Evolutionary conservation across 2,113 vertebrate genomes (phyloP), one percentile per base, ranked within the genome.

Genomic region (Taxidea taxus): DNA sequence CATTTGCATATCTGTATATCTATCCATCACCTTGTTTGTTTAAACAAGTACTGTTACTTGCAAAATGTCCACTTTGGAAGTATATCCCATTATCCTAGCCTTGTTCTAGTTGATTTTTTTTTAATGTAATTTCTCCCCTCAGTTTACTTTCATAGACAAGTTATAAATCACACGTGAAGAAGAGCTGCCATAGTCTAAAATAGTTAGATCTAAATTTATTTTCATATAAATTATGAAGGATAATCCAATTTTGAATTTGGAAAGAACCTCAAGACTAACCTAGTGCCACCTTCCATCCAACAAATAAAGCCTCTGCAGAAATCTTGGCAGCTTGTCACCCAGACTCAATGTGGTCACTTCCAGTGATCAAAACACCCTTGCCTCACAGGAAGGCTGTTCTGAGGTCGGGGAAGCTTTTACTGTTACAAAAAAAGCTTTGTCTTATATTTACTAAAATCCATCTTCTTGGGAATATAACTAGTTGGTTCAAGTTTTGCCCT

Each of bases 1-100:
- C 25, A 85, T 81, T 47, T 87, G 11, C 31, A 54, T 54, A 49
- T 21, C 18, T 77, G 42, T 31, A 1, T 77, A 29, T 47, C 58
- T 44, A 16, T 64, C 37, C 6, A 27, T 84, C 31, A 54, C 47
- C 83, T 90, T n/a, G 13, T n/a, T 74, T 87, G 21, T 66, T 97
- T 81, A 94, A 94, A 60, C 25, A 91, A 84, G 51, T 56, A 29
- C 42, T 39, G 12, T 49, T 62, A 83, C 84, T 90, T 97, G 44
- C 66, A 78, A 54, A 78, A 39, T 56, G 37, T 64, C 70, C 9
- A 4, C 2, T 84, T 90, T 58, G 25, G 25, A 70, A 81, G 29
- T 72, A 10, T 44, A 84, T 58, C 2, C 34, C 37, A 21, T 47
- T 60, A 89, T 47, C 8, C 2, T 75, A 90, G 6, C 6, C 5